Evolutionary conservation across 1,140 invertebrate genomes (phyloP).

Genomic region (Tetramorium parvispinum): DNA sequence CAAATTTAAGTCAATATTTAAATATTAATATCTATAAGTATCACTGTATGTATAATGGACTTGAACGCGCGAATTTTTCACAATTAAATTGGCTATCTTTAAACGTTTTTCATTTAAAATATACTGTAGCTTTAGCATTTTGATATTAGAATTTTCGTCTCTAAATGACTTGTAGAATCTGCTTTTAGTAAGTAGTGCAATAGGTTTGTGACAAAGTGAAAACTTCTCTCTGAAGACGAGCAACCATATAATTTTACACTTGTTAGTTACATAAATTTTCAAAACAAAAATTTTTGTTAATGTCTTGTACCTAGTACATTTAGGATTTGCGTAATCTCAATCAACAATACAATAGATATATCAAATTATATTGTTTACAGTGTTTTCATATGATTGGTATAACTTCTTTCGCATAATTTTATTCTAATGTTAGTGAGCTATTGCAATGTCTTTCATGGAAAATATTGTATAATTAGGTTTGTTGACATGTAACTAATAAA

Average conservation of each 20-base stretch:
- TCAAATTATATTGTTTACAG: not conserved
- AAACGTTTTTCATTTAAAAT: no score
- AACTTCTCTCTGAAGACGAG: conserved; percentile 58
- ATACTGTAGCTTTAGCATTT: no score
- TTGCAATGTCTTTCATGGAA: not conserved
- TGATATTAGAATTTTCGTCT: no score
- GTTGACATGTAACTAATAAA: not conserved
- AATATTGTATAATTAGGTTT: not conserved
- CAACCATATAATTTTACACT: conserved; percentile 40
- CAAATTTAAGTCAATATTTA: no score
- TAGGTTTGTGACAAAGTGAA: not conserved
- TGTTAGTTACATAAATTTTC: not conserved
- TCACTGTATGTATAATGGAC: no score
- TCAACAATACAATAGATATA: not conserved
- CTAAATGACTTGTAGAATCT: no score
- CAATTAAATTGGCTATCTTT: no score
- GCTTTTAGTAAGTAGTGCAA: no score
- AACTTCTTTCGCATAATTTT: conserved; percentile 2
- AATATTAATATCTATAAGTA: no score
- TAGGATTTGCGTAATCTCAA: not conserved
- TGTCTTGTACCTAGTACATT: not conserved
- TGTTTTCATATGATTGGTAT: conserved; percentile 27
- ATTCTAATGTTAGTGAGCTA: not conserved
- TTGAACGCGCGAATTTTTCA: no score
- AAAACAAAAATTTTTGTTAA: conserved; percentile 24